Percentiles rank a stretch among this genome's conserved stretches.
Evolutionary conservation across 2,888 invertebrate genomes (phyloP).

Genomic region (Cosmia trapezina): DNA sequence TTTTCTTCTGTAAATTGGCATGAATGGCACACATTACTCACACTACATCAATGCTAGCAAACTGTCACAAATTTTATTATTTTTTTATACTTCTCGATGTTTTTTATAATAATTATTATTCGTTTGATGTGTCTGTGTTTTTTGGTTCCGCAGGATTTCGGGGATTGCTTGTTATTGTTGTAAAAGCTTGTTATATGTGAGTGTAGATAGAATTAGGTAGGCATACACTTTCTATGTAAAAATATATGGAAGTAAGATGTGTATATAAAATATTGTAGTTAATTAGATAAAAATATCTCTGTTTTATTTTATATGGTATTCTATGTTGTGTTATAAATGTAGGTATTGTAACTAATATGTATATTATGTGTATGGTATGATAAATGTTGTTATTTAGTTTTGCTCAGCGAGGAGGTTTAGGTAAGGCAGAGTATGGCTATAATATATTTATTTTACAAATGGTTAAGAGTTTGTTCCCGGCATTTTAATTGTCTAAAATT

Average conservation of each 20-base stretch:
- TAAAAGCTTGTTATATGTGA: slow-evolving; percentile 71
- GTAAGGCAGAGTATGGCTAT: slow-evolving; percentile 36
- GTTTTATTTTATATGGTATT: slow-evolving; percentile 31
- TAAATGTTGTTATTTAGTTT: slow-evolving; percentile 44
- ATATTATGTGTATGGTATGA: slow-evolving; percentile 42
- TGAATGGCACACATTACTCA: slow-evolving; percentile 74
- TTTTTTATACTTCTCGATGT: slow-evolving; percentile 63
- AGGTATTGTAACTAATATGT: slow-evolving; percentile 43
- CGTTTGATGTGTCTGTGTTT: slow-evolving; percentile 63
- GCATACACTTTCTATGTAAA: slow-evolving; percentile 55
- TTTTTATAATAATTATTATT: slow-evolving; percentile 57
- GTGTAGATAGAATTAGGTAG: slow-evolving; percentile 72
- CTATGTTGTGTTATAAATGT: slow-evolving; percentile 40
- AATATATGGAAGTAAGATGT: slow-evolving; percentile 32
- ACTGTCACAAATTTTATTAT: slow-evolving; percentile 67
- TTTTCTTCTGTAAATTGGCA: slow-evolving; percentile 73
- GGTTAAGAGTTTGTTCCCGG: neutral
- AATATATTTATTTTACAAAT: slow-evolving; percentile 5
- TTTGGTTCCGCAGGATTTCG: slow-evolving; percentile 60
- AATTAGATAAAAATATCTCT: slow-evolving; percentile 35
- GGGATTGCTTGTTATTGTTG: slow-evolving; percentile 67
- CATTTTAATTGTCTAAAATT: neutral
- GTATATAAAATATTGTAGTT: slow-evolving; percentile 41
- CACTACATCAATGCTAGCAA: slow-evolving; percentile 70
- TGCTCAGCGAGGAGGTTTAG: slow-evolving; percentile 33